phyloP scores from a whole-genome alignment of 2,113 vertebrate species.

The Pangasianodon hypophthalmus region DNA sequence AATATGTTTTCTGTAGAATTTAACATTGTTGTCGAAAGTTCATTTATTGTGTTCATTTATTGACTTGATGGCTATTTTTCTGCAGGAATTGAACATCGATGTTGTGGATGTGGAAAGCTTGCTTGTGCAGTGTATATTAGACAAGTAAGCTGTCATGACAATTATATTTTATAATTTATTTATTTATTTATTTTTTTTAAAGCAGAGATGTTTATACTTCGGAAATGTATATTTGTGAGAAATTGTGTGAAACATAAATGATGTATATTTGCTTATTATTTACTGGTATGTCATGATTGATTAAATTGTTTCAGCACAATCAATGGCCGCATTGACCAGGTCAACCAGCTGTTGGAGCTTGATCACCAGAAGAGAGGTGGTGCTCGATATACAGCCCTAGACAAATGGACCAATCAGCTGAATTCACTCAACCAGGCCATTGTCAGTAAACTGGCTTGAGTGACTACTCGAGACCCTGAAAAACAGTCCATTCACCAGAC shows the following conservation, averaged over 20 bases:
- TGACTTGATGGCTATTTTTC: constrained; percentile 15
- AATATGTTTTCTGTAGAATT: constrained; percentile 47
- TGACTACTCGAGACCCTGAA: neutral
- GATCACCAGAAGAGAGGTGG: constrained; percentile 99
- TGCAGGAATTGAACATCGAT: constrained; percentile 98
- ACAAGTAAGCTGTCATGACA: constrained; percentile 85
- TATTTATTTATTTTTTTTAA: too few relatives aligned
- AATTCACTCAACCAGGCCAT: constrained; percentile 99
- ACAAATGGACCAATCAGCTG: constrained; percentile 99
- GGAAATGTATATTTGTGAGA: neutral
- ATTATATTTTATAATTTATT: neutral
- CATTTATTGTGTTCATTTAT: neutral
- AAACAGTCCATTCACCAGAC: constrained; percentile 29
- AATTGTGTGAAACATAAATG: neutral
- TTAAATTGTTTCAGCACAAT: constrained; percentile 83
- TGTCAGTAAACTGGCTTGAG: constrained; percentile 98
- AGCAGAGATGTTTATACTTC: neutral
- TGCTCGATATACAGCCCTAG: constrained; percentile 95
- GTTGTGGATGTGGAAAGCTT: constrained; percentile 98
- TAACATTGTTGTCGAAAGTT: neutral
- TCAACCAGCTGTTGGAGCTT: constrained; percentile 96
- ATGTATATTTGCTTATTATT: neutral
- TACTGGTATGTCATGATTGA: constrained; percentile 30
- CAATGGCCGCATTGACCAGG: constrained; percentile 90
- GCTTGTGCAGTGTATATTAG: constrained; percentile 99